phyloP scores from a whole-genome alignment of 1,140 invertebrate species.

The Listronotus bonariensis region DNA sequence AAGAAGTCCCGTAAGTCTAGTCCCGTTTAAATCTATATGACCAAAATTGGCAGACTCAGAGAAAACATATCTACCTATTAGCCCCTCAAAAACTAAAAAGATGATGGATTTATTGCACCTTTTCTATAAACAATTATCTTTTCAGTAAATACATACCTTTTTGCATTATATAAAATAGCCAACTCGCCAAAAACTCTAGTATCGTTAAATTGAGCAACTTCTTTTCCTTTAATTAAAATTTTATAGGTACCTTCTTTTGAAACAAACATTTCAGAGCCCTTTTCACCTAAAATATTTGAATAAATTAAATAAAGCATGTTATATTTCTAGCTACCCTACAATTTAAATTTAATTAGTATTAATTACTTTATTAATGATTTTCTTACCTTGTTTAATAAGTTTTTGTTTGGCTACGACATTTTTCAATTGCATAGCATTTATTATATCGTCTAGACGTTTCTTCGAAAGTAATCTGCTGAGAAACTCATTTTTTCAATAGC shows the following conservation, averaged over 20 bases:
- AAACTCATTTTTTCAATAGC: conserved; percentile 47
- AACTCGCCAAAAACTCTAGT: conserved; percentile 46
- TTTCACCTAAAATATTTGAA: conserved; percentile 29
- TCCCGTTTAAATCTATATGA: too few species aligned
- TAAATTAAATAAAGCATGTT: too few species aligned
- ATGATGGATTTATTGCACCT: too few species aligned
- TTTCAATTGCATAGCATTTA: conserved; percentile 44
- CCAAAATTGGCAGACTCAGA: too few species aligned
- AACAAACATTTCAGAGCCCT: conserved; percentile 46
- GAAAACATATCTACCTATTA: too few species aligned
- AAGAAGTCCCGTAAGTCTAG: too few species aligned
- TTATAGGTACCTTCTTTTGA: conserved; percentile 40
- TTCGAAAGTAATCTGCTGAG: conserved; percentile 43
- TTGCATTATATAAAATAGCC: conserved; percentile 46
- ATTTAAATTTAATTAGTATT: neutral
- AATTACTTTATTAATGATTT: neutral
- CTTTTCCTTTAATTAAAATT: conserved; percentile 40
- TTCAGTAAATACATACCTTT: conserved; percentile 34
- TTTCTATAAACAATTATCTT: too few species aligned
- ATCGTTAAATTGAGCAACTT: conserved; percentile 37
- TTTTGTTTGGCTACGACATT: conserved; percentile 36
- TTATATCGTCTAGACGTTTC: conserved; percentile 39
- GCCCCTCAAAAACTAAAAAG: too few species aligned
- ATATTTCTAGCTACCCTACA: neutral
- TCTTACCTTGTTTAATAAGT: conserved; percentile 42